phyloP scores from a whole-genome alignment of 2,113 vertebrate species.

The Boleophthalmus pectinirostris region DNA sequence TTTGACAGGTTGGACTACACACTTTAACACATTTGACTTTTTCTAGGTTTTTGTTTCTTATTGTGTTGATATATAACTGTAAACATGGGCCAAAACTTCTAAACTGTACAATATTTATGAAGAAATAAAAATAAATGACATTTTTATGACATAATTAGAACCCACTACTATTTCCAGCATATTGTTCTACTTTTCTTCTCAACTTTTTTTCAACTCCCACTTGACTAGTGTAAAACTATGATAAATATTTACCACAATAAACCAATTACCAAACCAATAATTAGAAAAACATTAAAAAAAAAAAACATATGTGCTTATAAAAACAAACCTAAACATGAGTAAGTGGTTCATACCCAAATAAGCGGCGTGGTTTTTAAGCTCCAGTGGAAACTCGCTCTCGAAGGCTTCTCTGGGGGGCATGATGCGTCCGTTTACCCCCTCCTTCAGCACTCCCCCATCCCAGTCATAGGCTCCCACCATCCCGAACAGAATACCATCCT shows the following conservation, averaged over 20 bases:
- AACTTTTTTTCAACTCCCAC: no score
- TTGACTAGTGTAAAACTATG: no score
- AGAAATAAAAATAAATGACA: no score
- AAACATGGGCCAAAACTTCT: no score
- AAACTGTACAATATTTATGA: neutral
- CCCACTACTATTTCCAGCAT: no score
- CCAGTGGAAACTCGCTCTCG: conserved; percentile 84
- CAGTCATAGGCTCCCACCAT: conserved; percentile 95
- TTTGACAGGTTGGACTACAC: no score
- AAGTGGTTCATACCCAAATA: conserved; percentile 82
- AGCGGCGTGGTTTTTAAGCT: conserved; percentile 90
- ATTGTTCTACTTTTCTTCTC: no score
- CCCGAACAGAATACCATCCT: conserved; percentile 95
- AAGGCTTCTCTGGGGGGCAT: conserved; percentile 82
- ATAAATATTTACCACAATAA: neutral
- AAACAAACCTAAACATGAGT: neutral
- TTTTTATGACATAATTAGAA: no score
- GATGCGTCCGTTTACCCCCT: conserved; percentile 71
- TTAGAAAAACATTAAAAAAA: no score
- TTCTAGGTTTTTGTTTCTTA: no score
- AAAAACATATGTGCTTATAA: neutral
- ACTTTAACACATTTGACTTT: no score
- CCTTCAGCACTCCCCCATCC: conserved; percentile 89
- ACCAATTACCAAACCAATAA: neutral
- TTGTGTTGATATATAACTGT: no score